Conservation (phyloP, 1,140 invertebrate species). For the Antheraea pernyi region DNA sequence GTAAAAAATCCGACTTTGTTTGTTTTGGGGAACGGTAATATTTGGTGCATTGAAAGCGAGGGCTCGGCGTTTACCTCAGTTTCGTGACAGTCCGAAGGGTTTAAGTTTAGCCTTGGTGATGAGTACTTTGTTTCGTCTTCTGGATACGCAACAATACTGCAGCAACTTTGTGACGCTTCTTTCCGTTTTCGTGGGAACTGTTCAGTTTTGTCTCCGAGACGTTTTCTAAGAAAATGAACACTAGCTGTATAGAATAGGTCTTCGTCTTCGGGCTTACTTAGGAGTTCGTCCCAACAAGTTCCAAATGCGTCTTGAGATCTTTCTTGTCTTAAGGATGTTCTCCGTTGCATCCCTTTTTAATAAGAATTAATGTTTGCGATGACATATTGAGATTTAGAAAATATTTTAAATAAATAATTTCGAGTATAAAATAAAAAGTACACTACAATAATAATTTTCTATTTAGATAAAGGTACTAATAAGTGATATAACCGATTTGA, state of each 20-base stretch:
- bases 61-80: background rate
- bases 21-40: conserved; percentile 59
- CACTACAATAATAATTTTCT: background rate
- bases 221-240: conserved; percentile 55
- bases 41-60: conserved; percentile 55
- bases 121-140: background rate
- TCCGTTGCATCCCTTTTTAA: conserved; percentile 44
- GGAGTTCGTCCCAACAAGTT: conserved; percentile 23
- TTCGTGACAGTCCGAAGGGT: background rate
- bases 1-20: conserved; percentile 45
- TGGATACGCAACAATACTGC: conserved; percentile 21
- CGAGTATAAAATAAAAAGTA: background rate
- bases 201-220: conserved; percentile 46
- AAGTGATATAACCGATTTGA: background rate
- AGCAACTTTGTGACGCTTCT: conserved; percentile 39
- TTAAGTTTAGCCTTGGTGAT: background rate
- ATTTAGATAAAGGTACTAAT: background rate
- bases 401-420: background rate
- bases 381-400: conserved; percentile 13
- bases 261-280: conserved; percentile 44
- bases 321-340: conserved; percentile 18
- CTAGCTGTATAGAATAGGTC: conserved; percentile 59
- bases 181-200: conserved; percentile 20
- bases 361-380: conserved; percentile 11
- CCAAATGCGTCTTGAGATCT: conserved; percentile 8